Base-by-base conservation (phyloP, 2,888 invertebrate genomes). In the Athalia rosae region DNA sequence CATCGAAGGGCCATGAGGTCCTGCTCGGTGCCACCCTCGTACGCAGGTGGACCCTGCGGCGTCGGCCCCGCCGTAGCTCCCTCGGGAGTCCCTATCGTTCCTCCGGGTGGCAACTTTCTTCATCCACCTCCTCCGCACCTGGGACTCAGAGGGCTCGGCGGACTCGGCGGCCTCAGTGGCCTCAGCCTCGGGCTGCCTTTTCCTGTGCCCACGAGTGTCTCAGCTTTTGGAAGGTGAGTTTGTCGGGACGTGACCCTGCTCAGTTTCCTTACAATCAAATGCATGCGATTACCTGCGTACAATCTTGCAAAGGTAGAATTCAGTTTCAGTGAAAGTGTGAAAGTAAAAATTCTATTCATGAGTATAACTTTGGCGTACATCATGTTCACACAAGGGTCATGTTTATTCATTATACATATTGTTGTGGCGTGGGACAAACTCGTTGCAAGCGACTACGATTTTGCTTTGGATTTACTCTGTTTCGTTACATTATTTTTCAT, bases 61-160 rank as follows among this genome's bases (percentile, higher is more conserved):
- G 76, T 76, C 80, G 82, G 78, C 86, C 47, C 86, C 85, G 76
- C 79, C 13, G 78, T 82, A 58, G 79, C 83, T 66, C 77, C 82
- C 7, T 80, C 85, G 0, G 87, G 85, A 5, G 82, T 87, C 59
- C 83, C 84, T 1, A 79, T 87, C 9, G 85, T 85, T 13, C 84
- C 87, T 45, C 83, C 86, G 2, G 82, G 86, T 11, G 85, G 86
- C 43, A 86, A 88, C 6, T 89, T 87, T 78, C 83, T 89, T 48
- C 89, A 89, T 78, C 89, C 89, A 62, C 89, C 89, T 3, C 89
- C 89, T 28, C 87, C 89, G 0, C 89, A 89, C 80, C 82, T 89
- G n/a, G 88, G 89, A 13, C 86, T 89, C 4, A 81, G 89, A 77
- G 89, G 89, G 13, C 88, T 89, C 67, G 89, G 88, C 78, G 89